Evolutionary conservation across 1,140 invertebrate species (phyloP).

Genomic region (Brachionus calyciflorus): DNA sequence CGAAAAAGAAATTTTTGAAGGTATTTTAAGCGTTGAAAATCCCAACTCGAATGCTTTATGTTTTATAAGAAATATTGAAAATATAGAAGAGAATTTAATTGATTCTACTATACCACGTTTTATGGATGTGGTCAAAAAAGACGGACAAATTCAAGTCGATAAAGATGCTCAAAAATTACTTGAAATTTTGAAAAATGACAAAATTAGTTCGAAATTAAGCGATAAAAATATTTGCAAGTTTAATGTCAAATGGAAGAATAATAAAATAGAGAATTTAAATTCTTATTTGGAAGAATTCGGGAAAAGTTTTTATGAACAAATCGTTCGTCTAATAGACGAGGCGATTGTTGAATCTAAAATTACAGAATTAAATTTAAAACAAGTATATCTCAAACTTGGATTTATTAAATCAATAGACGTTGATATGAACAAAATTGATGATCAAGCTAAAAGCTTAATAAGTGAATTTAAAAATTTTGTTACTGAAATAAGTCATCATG

Average conservation of each 20-base stretch:
- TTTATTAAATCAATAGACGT: background rate
- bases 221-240: background rate
- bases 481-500: constrained; percentile 90
- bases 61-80: constrained; percentile 91
- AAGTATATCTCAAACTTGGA: background rate
- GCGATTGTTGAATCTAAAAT: constrained; percentile 67
- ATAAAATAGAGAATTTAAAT: background rate
- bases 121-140: constrained; percentile 72
- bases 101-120: constrained; percentile 80
- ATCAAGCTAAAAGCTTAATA: background rate
- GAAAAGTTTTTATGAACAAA: constrained; percentile 81
- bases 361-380: constrained; percentile 71
- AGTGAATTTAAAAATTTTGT: constrained; percentile 49
- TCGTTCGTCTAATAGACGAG: constrained; percentile 49
- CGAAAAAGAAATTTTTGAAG: constrained; percentile 92
- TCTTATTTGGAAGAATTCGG: constrained; percentile 84
- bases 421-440: background rate
- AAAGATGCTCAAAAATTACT: constrained; percentile 85
- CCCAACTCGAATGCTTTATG: constrained; percentile 87
- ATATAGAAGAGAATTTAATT: constrained; percentile 90
- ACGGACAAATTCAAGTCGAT: constrained; percentile 84
- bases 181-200: constrained; percentile 80
- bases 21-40: constrained; percentile 85
- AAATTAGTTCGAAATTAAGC: constrained; percentile 64
- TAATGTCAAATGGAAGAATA: constrained; percentile 4